A percentile compares a stretch with the other conserved stretches of the same genome.
Conservation (phyloP, 2,113 vertebrate genomes). For the Pterocles burchelli region DNA sequence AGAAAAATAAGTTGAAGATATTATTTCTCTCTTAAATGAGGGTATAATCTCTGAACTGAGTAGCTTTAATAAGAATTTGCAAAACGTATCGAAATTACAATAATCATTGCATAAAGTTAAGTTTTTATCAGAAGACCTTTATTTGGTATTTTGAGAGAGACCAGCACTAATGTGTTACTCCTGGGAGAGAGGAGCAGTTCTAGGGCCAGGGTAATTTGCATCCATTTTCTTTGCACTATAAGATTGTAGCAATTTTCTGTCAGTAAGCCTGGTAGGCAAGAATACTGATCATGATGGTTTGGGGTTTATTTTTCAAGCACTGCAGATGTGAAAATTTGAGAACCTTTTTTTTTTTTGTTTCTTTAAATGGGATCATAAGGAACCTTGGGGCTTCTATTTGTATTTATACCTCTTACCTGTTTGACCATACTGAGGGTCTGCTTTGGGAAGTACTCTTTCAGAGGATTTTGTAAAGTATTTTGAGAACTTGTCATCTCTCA, state of each 20-base stretch:
- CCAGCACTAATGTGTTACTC: not conserved
- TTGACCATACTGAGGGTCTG: not conserved
- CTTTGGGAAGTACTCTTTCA: not conserved
- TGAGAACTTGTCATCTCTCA: not conserved
- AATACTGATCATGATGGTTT: not conserved
- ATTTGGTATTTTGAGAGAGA: not conserved
- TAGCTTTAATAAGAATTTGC: not conserved
- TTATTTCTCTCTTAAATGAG: not conserved
- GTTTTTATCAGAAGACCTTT: not conserved
- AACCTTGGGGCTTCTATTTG: not conserved
- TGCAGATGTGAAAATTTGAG: not conserved
- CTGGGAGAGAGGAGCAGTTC: not conserved
- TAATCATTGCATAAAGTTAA: not conserved
- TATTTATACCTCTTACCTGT: not conserved
- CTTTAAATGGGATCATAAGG: not conserved
- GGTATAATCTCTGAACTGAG: not conserved
- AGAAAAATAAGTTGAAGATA: conserved; percentile 6
- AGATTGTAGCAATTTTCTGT: not conserved
- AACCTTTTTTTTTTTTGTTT: not conserved
- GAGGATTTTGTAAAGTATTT: not conserved
- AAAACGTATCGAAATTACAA: not conserved
- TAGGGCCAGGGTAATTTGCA: not conserved
- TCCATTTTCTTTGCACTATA: not conserved
- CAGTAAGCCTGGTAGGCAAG: not conserved
- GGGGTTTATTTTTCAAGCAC: not conserved